These are phyloP conservation scores for Lordiphosa collinella DNA, from an alignment of 1,140 invertebrate species.

Conservation along the genomic window DNA sequence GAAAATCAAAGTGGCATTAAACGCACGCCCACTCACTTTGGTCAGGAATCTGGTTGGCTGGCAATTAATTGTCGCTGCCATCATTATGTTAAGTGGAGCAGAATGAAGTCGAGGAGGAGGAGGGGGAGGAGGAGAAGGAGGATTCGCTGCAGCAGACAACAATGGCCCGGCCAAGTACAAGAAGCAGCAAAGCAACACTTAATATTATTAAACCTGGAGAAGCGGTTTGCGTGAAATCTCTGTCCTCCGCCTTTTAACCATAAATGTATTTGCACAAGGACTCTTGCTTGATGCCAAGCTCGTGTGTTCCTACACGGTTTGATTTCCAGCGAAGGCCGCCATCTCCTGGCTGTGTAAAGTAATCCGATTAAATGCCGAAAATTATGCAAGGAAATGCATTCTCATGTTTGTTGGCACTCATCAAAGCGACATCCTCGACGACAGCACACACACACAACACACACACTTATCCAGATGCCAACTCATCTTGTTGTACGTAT, in stretches of 20 bases:
- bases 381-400: constrained; percentile 57
- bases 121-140: background rate
- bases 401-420: constrained; percentile 10
- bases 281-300: background rate
- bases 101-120: background rate
- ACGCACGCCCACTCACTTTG: constrained; percentile 43
- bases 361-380: constrained; percentile 63
- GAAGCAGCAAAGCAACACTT: constrained; percentile 21
- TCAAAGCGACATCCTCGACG: constrained; percentile 17
- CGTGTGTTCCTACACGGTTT: background rate
- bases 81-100: background rate
- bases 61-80: constrained; percentile 7
- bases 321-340: constrained; percentile 4
- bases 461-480: constrained; percentile 14
- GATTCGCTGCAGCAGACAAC: background rate
- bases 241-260: constrained; percentile 8
- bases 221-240: constrained; percentile 15
- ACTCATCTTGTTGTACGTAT: too few species aligned
- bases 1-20: constrained; percentile 51
- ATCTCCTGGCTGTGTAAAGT: background rate
- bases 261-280: constrained; percentile 46
- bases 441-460: constrained; percentile 14
- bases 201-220: constrained; percentile 40
- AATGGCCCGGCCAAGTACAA: constrained; percentile 7
- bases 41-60: constrained; percentile 31